phyloP scores from a whole-genome alignment of 2,113 vertebrate genomes.

The Heterocephalus glaber region DNA sequence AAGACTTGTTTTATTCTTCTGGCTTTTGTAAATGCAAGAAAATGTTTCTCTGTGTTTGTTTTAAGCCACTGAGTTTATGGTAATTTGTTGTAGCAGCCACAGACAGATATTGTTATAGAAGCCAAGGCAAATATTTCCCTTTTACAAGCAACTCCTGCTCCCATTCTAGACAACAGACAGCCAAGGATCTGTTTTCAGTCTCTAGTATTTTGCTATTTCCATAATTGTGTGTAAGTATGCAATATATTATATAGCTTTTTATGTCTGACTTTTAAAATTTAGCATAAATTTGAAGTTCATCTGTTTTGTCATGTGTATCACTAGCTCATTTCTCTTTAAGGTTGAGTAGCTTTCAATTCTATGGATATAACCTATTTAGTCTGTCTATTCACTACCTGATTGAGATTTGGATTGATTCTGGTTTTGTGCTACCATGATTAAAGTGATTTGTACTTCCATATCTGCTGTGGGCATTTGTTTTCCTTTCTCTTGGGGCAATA shows the following conservation, averaged over 20 bases:
- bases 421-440: not conserved
- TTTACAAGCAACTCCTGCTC: not conserved
- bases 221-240: not conserved
- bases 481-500: not conserved
- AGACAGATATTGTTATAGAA: not conserved
- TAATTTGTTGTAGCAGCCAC: not conserved
- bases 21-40: not conserved
- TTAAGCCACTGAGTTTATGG: not conserved
- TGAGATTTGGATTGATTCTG: not conserved
- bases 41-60: not conserved
- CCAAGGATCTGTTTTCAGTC: not conserved
- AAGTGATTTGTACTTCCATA: not conserved
- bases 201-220: not conserved
- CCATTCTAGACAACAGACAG: not conserved
- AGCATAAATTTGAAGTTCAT: not conserved
- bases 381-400: not conserved
- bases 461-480: not conserved
- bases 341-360: not conserved
- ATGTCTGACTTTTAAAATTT: not conserved
- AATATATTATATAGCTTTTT: not conserved
- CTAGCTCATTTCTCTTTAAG: not conserved
- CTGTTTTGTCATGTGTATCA: not conserved
- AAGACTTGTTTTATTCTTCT: not conserved
- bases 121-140: not conserved
- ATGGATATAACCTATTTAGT: not conserved